Percentiles rank a stretch among this genome's conserved stretches.
Evolutionary conservation across 2,113 vertebrate species (phyloP).

Genomic region (Lagopus muta): DNA sequence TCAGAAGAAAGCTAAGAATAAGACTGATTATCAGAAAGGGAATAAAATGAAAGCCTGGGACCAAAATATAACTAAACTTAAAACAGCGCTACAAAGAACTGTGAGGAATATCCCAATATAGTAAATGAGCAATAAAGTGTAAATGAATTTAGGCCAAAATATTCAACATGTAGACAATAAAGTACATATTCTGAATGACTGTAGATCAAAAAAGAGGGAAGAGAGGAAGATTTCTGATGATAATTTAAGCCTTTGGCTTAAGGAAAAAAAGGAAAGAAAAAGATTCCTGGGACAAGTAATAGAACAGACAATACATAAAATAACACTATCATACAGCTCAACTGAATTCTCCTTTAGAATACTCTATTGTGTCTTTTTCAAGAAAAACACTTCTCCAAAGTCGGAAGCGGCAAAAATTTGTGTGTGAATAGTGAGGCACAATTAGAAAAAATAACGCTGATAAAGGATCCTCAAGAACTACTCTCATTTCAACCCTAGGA

Average conservation of each 20-base stretch:
- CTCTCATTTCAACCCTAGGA: not conserved
- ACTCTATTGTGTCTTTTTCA: not conserved
- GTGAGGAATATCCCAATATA: not conserved
- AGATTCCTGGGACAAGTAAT: not conserved
- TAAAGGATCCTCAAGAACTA: not conserved
- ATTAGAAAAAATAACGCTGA: not conserved
- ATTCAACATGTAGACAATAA: not conserved
- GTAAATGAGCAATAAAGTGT: not conserved
- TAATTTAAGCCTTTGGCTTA: not conserved
- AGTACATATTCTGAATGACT: not conserved
- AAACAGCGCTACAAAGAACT: not conserved
- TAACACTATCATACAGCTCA: not conserved
- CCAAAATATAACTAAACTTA: not conserved
- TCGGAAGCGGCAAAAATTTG: not conserved
- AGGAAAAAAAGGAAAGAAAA: not conserved
- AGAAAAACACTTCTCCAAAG: not conserved
- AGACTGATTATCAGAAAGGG: not conserved
- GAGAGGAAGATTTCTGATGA: not conserved
- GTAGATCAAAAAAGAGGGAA: not conserved
- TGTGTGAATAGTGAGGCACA: not conserved
- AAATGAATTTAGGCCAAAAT: not conserved
- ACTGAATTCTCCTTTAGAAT: not conserved
- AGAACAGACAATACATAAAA: not conserved
- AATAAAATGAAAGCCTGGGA: not conserved
- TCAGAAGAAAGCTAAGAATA: not conserved